Evolutionary conservation across 1,140 invertebrate genomes (phyloP), one percentile per base, ranked within the genome.

Genomic region (Camponotus pennsylvanicus): DNA sequence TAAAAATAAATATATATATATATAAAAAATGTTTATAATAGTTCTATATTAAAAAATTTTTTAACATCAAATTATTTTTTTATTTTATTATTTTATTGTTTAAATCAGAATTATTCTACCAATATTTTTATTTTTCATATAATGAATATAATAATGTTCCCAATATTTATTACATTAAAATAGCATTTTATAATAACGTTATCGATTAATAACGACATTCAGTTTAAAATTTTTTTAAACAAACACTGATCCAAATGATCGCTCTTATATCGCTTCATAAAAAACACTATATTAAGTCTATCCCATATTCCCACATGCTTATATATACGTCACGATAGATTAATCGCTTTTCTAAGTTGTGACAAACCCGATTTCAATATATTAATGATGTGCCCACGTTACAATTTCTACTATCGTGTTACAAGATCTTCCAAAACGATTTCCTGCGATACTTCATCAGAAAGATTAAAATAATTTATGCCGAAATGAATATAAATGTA

Each of bases 401-500:
- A 42, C 18, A 67, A 79, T 79, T 79, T 76, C 21, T 2, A 6
- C 55, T 42, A 57, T 40, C 37, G 49, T 73, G 34, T 76, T 61
- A 18, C 55, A 45, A 73, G 32, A 76, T 76, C 37, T 59, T 27
- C 34, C 37, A 42, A 76, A 76, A 76, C 11, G 73, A 15, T 76
- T 61, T 61, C 21, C 18, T 32, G 32, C 55, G 55, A 59, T n/a
- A 76, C 18, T 76, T 76, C 32, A 27, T 13, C 37, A 61, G 21
- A 18, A 76, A 76, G 73, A 76, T 76, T 76, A 76, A 42, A 59
- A 32, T 61, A 76, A 27, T 21, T 57, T 55, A 40, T 59, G 52
- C 7, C 59, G 15, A 21, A 61, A 27, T 21, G 55, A n/a, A 76
- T n/a, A 3, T 34, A 40, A 57, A 76, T 27, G 73, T 76, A 21